Base-by-base conservation (phyloP, 2,797 vertebrate genomes). In the Acropternis orthonyx region DNA sequence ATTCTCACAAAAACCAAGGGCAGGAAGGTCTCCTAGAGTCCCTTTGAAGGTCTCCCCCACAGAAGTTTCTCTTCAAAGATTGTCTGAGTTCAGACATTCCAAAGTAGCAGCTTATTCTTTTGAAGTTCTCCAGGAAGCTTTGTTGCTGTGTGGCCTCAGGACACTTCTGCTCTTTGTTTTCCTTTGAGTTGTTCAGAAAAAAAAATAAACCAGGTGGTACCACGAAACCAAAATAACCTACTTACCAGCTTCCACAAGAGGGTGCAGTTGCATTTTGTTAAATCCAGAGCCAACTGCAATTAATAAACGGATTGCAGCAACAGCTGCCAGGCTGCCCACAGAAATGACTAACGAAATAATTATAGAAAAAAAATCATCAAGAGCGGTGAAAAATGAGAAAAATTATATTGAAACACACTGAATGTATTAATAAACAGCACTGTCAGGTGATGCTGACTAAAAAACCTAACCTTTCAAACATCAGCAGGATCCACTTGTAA, bases 231-330 rank as follows among this genome's bases (percentile, higher is more conserved):
- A 94, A 95, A 76, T 15, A 68, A 82, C 46, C 48, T 82, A 73
- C 48, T 91, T 48, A 61, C 10, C 37, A 80, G 22, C 20, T 71
- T 92, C 96, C 97, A 76, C 92, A 78, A 97, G 97, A 96, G 96
- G 95, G 96, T 96, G 93, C 58, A 93, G 93, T 90, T 93, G 96
- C 49, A 66, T 92, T 93, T 89, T 71, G 41, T 54, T 89, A 85
- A 92, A 86, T 77, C n/a, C 69, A 17, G 26, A 79, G 76, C 15
- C 73, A 78, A 48, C 14, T 0, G 1, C 72, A 55, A 41, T n/a
- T 66, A 56, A n/a, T 14, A 72, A 56, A 86, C 0, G 6, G 62
- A 61, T 78, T 74, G 79, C 61, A 46, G 73, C n/a, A 93, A 75
- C 37, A 92, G 92, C 85, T 88, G 84, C 74, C 58, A 72, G n/a